These are phyloP conservation scores for Anisognathus igniventris DNA, from an alignment of 2,797 vertebrate species.

Conservation along the genomic window DNA sequence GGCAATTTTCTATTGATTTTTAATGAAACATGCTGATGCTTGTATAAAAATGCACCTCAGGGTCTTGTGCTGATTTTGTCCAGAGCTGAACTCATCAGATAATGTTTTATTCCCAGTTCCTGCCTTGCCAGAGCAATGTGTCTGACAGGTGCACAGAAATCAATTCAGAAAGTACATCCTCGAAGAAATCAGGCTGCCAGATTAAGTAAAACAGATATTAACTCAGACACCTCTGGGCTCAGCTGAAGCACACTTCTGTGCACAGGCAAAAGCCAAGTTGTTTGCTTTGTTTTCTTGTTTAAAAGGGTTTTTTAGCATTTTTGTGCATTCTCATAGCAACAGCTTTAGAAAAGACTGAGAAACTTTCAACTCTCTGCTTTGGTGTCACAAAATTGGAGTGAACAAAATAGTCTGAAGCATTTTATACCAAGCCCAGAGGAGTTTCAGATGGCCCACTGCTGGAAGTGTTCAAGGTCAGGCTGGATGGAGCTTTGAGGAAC, in stretches of 20 bases:
- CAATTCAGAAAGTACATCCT: neutral
- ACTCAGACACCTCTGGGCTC: neutral
- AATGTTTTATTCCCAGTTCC: neutral
- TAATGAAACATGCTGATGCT: neutral
- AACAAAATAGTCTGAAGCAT: neutral
- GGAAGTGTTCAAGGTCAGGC: neutral
- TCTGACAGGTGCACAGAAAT: neutral
- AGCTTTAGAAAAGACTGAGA: neutral
- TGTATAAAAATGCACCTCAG: neutral
- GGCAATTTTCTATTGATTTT: conserved; percentile 24
- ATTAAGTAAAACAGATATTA: neutral
- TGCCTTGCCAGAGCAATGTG: neutral
- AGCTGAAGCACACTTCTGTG: neutral
- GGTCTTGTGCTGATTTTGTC: neutral
- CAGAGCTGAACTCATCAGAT: neutral
- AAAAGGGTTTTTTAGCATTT: neutral
- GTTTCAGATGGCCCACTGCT: neutral
- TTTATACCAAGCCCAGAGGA: neutral
- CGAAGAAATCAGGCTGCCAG: neutral
- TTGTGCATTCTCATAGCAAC: neutral
- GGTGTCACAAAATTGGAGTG: neutral
- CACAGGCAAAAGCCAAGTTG: fast-evolving
- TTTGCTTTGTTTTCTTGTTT: neutral
- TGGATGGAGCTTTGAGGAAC: neutral
- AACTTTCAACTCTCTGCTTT: neutral